Base-by-base conservation (phyloP, 2,888 invertebrate species). In the Mesorhabditis spiculigera region DNA sequence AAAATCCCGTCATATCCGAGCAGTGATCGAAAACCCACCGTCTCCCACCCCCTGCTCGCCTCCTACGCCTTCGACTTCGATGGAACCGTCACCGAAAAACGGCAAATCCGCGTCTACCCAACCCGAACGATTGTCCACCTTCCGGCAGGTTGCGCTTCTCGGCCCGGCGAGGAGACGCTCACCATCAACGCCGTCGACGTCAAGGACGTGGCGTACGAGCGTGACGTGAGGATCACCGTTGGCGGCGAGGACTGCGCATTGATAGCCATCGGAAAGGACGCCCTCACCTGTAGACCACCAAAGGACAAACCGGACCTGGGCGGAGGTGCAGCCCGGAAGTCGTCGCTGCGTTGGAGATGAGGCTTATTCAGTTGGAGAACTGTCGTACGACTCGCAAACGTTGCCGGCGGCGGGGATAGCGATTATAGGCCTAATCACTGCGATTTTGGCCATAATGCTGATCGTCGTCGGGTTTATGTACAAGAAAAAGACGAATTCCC, bases 1-100 rank as follows among this genome's bases (percentile, higher is more conserved):
- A 68, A 73, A 42, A 82, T 84, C n/a, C 84, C 84, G 1, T 61
- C 74, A 0, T 69, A 81, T 41, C 77, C 80, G 6, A 61, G 68
- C 0, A 69, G 71, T 10, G 68, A 71, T 28, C 45, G 65, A 8
- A 28, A 68, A 61, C 65, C 71, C 4, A n/a, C 58, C 8, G 50
- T 68, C n/a, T 45, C 63, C n/a, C 62, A 63, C 13, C 93, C 93
- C 6, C 87, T 93, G 76, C 89, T 91, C 80, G 89, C 95, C 69
- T 92, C 94, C 86, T 97, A 93, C 87, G 96, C 95, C 45, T 97
- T 97, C 87, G 90, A 93, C 81, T 93, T 97, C 93, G 97, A 98
- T 87, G 93, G 94, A 85, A 95, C 96, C 0, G 64, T 71, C 13
- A 76, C 81, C 4, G 76, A 78, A 50, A 72, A 73, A 50, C 71